Conservation (phyloP, 2,113 vertebrate genomes). For the Myrmecophaga tridactyla region DNA sequence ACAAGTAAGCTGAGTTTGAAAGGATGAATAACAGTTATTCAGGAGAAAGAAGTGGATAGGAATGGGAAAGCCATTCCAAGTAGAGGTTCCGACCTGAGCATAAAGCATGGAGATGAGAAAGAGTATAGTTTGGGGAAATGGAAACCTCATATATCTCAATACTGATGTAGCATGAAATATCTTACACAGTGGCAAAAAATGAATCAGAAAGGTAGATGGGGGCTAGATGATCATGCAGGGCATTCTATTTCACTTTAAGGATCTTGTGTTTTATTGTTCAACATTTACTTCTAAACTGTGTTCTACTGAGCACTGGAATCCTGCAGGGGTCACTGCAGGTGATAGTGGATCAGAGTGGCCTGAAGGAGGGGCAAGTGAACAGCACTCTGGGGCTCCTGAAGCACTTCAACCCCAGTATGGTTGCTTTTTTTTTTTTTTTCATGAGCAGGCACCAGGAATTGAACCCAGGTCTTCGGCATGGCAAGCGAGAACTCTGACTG, state of each 20-base stretch:
- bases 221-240: not conserved
- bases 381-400: not conserved
- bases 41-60: conserved; percentile 1
- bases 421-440: not conserved
- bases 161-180: not conserved
- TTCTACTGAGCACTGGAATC: not conserved
- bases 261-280: not conserved
- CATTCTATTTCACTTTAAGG: not conserved
- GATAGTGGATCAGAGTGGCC: not conserved
- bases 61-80: not conserved
- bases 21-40: not conserved
- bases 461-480: too few relatives aligned
- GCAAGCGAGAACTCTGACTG: too few relatives aligned
- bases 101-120: not conserved
- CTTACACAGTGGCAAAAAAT: not conserved
- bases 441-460: too few relatives aligned
- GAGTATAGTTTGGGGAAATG: not conserved
- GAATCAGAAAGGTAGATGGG: not conserved
- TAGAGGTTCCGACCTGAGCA: not conserved
- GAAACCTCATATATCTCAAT: not conserved
- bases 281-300: not conserved
- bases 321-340: not conserved
- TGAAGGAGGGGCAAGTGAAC: conserved; percentile 11
- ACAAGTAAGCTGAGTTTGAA: not conserved
- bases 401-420: not conserved